Evolutionary conservation across 2,113 vertebrate species (phyloP).

Genomic region (Stigmatopora argus): DNA sequence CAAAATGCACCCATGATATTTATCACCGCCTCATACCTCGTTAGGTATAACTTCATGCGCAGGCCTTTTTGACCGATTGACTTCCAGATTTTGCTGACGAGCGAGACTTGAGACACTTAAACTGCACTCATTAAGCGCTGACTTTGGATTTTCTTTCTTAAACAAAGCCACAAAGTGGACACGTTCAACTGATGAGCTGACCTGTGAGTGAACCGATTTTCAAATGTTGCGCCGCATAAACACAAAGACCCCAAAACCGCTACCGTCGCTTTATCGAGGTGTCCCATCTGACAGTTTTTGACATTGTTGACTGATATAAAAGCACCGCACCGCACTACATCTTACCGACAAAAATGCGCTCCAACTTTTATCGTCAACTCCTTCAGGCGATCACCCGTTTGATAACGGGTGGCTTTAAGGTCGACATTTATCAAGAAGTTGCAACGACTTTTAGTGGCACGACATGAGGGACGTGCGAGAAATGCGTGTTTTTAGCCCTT

Average conservation of each 20-base stretch:
- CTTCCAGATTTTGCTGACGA: conserved; percentile 1
- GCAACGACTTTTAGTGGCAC: conserved; percentile 2
- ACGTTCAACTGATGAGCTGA: background rate
- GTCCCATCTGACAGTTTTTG: background rate
- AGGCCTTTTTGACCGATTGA: background rate
- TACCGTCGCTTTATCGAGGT: background rate
- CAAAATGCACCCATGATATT: background rate
- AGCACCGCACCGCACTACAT: background rate
- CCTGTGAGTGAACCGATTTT: background rate
- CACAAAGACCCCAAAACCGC: background rate
- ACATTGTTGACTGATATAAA: background rate
- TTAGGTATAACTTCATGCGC: background rate
- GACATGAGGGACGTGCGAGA: too few relatives aligned
- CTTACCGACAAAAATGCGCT: background rate
- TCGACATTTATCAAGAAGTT: conserved; percentile 17
- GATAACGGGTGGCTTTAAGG: conserved; percentile 18
- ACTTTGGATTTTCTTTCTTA: background rate
- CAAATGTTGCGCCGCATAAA: background rate
- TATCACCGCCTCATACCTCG: background rate
- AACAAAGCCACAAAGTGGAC: background rate
- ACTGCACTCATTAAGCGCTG: background rate
- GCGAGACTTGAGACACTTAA: background rate
- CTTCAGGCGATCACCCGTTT: conserved; percentile 12
- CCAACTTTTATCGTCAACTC: conserved; percentile 7
- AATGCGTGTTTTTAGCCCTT: background rate